Conservation (phyloP, 2,797 vertebrate genomes). For the Catharus ustulatus region DNA sequence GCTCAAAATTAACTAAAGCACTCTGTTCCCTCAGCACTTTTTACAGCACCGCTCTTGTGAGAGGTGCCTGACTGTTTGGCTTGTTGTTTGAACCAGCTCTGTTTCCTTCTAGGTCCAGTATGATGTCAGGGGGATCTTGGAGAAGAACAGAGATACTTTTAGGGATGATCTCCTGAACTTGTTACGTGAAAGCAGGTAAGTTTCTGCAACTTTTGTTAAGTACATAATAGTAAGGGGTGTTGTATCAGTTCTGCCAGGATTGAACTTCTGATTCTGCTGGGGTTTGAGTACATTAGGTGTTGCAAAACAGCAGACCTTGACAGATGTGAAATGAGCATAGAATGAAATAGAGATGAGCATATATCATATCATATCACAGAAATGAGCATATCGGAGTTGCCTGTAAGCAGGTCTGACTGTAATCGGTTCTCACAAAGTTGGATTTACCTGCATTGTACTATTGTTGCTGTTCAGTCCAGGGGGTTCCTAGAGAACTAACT, state of each 20-base stretch:
- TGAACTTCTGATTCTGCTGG: not conserved
- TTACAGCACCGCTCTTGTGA: not conserved
- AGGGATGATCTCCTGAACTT: conserved; percentile 93
- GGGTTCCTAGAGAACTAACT: not conserved
- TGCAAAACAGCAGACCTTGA: not conserved
- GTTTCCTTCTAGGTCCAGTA: conserved; percentile 88
- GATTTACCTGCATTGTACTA: not conserved
- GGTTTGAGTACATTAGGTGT: not conserved
- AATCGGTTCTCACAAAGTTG: accelerated
- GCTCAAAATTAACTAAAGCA: conserved; percentile 5
- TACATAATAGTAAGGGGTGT: not conserved
- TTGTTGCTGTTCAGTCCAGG: not conserved
- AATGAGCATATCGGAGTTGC: not conserved
- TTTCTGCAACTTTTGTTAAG: not conserved
- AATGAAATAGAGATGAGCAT: not conserved
- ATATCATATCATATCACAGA: not conserved
- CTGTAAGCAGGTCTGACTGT: not conserved
- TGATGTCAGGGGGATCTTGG: conserved; percentile 91
- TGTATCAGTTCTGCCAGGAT: not conserved
- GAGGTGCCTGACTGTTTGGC: not conserved
- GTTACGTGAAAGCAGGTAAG: conserved; percentile 91
- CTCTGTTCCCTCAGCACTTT: conserved; percentile 3
- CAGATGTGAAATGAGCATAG: not conserved
- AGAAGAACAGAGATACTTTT: conserved; percentile 97
- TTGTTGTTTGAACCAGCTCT: not conserved